Evolutionary conservation across 2,113 vertebrate species (phyloP), one percentile per base, ranked within the genome.

Genomic region (Steatornis caripensis): DNA sequence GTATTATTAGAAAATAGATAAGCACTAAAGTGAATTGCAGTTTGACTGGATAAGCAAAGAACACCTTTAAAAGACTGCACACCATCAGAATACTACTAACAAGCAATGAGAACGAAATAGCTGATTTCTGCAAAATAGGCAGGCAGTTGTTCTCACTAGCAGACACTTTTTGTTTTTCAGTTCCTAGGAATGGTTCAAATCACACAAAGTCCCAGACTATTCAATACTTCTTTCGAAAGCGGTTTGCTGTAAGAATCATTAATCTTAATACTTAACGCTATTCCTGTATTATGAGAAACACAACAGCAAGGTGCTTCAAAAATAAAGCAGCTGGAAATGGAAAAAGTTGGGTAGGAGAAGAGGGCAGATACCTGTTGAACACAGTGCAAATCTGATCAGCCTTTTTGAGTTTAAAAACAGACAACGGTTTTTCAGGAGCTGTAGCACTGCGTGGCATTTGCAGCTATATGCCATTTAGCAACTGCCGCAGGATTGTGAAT

Each of bases 1-100:
- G 82, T 46, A 71, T 90, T 88, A 82, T 46, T 51, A 82, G 77
- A 92, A 96, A 93, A 93, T 1, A 89, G 80, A 84, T 53, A 70
- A 81, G 74, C 64, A 54, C 41, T 84, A 18, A 87, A 76, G 53
- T 37, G 32, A 93, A 53, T 80, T 65, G 68, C 71, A 69, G 46
- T 60, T 48, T 53, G 84, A 72, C 30, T 62, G 61, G 61, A 54
- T 54, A 95, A 90, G 71, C 51, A 91, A 60, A 57, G 19, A 71
- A 71, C 60, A 83, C 21, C 55, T 90, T 82, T 37, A 87, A 46
- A 81, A 86, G 60, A 15, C 72, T 51, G 30, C 51, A 64, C 43
- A 78, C 48, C 72, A 53, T 21, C 69, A 37, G 43, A 72, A 72
- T 7, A 10, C 36, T 27, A 34, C 9, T 29, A 66, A 58, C 60